Conservation (phyloP, 2,113 vertebrate species). For the Eolophus roseicapilla region DNA sequence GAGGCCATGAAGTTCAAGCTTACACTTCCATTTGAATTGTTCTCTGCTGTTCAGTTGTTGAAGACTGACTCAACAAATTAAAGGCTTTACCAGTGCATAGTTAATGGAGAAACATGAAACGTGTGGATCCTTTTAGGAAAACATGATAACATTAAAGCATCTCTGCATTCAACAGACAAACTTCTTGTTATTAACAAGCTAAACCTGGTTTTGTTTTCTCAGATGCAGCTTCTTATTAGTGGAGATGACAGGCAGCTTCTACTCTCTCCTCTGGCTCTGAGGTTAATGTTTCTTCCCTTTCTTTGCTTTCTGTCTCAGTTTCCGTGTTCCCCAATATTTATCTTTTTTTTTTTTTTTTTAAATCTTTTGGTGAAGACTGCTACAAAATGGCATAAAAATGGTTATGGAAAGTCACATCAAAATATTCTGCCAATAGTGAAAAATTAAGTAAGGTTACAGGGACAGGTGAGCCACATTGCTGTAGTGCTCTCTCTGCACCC, state of each 20-base stretch:
- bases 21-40: background rate
- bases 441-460: background rate
- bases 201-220: background rate
- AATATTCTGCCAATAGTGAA: background rate
- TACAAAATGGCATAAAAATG: fast-evolving
- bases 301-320: background rate
- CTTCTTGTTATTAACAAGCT: background rate
- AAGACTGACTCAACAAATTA: background rate
- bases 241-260: background rate
- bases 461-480: background rate
- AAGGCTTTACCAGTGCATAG: background rate
- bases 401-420: background rate
- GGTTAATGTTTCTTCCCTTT: background rate
- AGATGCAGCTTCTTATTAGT: background rate
- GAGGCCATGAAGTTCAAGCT: background rate
- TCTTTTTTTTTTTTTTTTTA: fast-evolving
- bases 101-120: background rate
- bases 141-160: background rate
- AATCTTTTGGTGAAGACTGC: background rate
- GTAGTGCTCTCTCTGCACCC: background rate
- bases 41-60: background rate
- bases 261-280: background rate
- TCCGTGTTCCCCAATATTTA: fast-evolving
- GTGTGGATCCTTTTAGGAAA: background rate
- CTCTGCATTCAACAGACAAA: background rate